Conservation (phyloP, 2,113 vertebrate genomes). For the Grantiella picta region DNA sequence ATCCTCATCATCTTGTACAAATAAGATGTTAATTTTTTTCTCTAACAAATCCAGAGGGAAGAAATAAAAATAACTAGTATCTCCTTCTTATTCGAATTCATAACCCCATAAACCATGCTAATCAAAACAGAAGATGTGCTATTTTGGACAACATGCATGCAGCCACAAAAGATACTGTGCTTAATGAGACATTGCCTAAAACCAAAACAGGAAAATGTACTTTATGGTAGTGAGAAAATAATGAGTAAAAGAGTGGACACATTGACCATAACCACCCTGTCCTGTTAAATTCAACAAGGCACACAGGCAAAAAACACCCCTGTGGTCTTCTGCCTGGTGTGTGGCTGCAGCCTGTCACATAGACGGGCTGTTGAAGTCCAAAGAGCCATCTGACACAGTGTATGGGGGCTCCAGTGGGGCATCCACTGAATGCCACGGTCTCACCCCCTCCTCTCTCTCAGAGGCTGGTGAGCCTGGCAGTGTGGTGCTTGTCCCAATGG, state of each 20-base stretch:
- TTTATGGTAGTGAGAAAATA: not conserved
- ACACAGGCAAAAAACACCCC: not conserved
- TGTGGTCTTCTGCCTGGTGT: not conserved
- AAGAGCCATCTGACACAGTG: not conserved
- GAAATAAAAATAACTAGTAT: not conserved
- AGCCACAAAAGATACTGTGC: not conserved
- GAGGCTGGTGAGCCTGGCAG: not conserved
- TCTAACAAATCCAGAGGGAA: constrained; percentile 14
- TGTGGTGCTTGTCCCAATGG: not conserved
- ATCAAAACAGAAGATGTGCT: not conserved
- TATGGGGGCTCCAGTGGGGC: not conserved
- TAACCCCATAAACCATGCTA: not conserved
- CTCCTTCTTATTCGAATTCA: not conserved
- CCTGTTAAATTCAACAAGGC: not conserved
- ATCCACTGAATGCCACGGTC: not conserved
- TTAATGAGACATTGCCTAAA: not conserved
- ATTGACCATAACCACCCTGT: not conserved
- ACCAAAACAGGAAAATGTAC: not conserved
- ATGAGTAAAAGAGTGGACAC: not conserved
- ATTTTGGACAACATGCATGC: not conserved
- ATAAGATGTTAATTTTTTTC: not conserved
- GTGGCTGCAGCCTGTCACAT: not conserved
- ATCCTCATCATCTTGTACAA: not conserved
- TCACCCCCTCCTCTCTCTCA: not conserved
- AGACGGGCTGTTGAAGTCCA: not conserved